Base-by-base conservation (phyloP, 23 tunicate genomes). In the Trididemnum nubilum region DNA sequence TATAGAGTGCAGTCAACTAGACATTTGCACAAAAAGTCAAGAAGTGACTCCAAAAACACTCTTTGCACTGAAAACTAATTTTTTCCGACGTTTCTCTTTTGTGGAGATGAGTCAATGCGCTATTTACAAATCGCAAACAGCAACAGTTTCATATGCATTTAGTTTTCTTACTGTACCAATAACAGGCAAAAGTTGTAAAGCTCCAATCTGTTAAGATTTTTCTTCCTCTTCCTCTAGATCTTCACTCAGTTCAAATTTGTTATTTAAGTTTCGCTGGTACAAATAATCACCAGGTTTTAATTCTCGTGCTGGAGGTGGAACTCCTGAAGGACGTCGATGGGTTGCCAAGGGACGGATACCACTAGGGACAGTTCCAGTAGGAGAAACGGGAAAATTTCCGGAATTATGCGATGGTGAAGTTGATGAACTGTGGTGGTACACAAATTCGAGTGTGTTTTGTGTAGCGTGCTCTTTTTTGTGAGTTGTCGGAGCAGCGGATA, bases 281-380 rank as follows among this genome's bases (percentile, higher is more conserved):
- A 89, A 58, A 72, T 61, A 83, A 61, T 89, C 94, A 0, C 84
- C 49, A 3, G 81, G 83, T 50, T 83, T 78, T 35, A 89, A 54
- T 54, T 78, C 88, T 61, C 94, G 67, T 15, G 94, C 67, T 18
- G 94, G 94, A 18, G 94, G 94, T 21, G 94, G 94, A 25, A 89
- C 88, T 0, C 94, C 94, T 33, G 94, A 89, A 3, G 87, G 73
- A 36, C 94, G 64, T 65, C 94, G 71, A 22, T 76, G 36, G 33
- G 61, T 59, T 33, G 28, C 63, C 33, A n/a, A 0, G 25, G 30
- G 40, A 25, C 88, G 76, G 18, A 26, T 24, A 15, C 9, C 31
- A 51, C 36, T 23, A 0, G 80, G 40, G 26, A n/a, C 22, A 30
- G 23, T 31, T 9, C 23, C 70, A 36, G 36, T 65, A 0, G 85